Evolutionary conservation across 2,113 vertebrate species (phyloP).

Genomic region (Paracanthobrama guichenoti): DNA sequence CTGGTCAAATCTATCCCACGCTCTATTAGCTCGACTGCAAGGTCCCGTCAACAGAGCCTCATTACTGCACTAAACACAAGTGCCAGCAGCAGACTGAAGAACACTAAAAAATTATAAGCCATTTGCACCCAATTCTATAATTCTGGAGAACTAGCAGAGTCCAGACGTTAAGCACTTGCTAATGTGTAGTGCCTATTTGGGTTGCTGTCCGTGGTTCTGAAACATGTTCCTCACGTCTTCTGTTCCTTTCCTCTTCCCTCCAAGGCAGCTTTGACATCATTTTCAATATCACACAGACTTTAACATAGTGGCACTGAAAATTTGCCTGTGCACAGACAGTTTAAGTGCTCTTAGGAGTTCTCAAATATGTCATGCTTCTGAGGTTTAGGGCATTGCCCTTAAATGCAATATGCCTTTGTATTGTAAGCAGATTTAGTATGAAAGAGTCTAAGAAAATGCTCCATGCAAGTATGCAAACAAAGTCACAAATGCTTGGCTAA

Average conservation of each 20-base stretch:
- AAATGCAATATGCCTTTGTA: neutral
- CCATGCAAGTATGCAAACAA: neutral
- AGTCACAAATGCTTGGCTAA: neutral
- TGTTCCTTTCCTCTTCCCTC: neutral
- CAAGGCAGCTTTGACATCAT: slow-evolving; percentile 31
- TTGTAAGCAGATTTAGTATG: neutral
- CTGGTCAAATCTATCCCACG: slow-evolving; percentile 51
- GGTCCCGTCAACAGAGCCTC: slow-evolving; percentile 38
- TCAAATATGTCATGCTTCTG: neutral
- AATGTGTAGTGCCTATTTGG: neutral
- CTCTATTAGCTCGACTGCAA: slow-evolving; percentile 54
- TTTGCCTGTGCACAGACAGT: neutral
- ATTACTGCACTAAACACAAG: slow-evolving; percentile 44
- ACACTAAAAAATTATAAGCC: neutral
- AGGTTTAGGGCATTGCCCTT: neutral
- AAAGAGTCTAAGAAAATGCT: neutral
- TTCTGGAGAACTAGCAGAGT: neutral
- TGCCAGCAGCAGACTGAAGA: slow-evolving; percentile 17
- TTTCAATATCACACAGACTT: slow-evolving; percentile 24
- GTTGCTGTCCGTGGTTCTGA: slow-evolving; percentile 38
- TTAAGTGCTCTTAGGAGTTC: slow-evolving; percentile 1
- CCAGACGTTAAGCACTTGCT: slow-evolving; percentile 2
- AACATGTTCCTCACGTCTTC: slow-evolving; percentile 12
- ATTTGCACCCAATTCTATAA: slow-evolving; percentile 5
- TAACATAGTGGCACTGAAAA: slow-evolving; percentile 13